phyloP scores from a whole-genome alignment of 2,113 vertebrate species.

The Daphoenositta chrysoptera region DNA sequence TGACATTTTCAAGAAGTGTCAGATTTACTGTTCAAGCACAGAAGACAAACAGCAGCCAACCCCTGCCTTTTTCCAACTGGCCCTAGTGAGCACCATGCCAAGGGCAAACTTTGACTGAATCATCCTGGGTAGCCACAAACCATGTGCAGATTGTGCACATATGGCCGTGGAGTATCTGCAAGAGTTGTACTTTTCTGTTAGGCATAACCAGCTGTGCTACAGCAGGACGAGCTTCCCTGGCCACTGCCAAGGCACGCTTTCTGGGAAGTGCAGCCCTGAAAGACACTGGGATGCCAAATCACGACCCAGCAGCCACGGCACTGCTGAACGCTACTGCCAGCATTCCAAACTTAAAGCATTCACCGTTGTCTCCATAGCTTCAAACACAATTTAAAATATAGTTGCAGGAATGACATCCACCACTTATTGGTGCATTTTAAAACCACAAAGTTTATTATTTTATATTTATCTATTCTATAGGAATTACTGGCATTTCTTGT shows the following conservation, averaged over 20 bases:
- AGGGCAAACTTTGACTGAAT: neutral
- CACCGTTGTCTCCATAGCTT: neutral
- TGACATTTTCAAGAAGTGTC: neutral
- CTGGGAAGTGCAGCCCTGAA: neutral
- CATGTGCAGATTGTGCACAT: neutral
- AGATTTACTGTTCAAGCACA: accelerated
- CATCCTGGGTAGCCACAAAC: neutral
- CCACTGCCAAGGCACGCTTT: neutral
- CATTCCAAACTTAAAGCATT: neutral
- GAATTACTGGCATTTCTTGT: neutral
- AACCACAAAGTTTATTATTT: neutral
- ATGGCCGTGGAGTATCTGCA: neutral
- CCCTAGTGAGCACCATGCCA: neutral
- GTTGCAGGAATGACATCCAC: neutral
- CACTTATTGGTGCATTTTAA: neutral
- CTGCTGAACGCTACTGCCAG: neutral
- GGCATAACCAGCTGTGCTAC: neutral
- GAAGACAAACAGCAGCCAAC: neutral
- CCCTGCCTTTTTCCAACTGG: neutral
- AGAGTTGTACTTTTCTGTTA: neutral
- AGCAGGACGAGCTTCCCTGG: neutral
- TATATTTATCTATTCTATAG: neutral
- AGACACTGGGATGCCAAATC: neutral
- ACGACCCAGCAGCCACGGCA: neutral
- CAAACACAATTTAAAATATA: neutral